Base-by-base conservation (phyloP, 2,797 vertebrate species). In the Onychomys torridus region DNA sequence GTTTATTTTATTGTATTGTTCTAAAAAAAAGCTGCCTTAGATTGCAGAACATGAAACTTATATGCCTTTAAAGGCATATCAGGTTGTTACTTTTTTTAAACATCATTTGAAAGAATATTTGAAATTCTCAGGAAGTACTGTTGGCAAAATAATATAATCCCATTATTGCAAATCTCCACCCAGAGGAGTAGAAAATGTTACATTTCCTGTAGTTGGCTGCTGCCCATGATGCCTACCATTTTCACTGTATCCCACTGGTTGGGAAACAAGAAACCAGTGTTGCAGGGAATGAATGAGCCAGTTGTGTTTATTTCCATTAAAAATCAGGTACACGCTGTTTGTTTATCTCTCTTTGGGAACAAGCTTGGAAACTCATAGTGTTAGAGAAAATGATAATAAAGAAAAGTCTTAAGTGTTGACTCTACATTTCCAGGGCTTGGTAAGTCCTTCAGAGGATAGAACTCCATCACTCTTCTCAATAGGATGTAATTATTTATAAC, bases 381-480 rank as follows among this genome's bases (percentile, higher is more conserved):
- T 97, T 95, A 93, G 93, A 43, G 96, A 96, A 98, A 98, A 97
- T 92, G 96, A 96, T 97, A 98, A 97, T 96, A 96, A 43, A 98
- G 94, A 55, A 98, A 95, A 52, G 90, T 96, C 95, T 95, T 96
- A 97, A 97, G 93, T 98, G 97, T 98, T 97, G 98, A 76, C 90
- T 98, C 86, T 95, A 95, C 96, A 96, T 98, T 98, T 98, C 98
- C 97, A 96, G 96, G 93, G 83, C 90, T 97, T 98, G 94, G 97
- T 98, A 98, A 98, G 97, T 98, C 98, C 98, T 98, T 97, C 97
- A 90, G 98, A 98, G 98, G 97, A 32, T 95, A 98, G 90, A 89
- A 97, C 95, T 98, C 98, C 89, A 97, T 98, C 98, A 98, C 96
- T 98, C 98, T 98, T 98, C 98, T 97, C 98, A 98, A 97, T 94